A percentile compares a stretch with the other conserved stretches of the same genome.
Conservation (phyloP, 1,140 invertebrate genomes). For the Meloidogyne chitwoodi region DNA sequence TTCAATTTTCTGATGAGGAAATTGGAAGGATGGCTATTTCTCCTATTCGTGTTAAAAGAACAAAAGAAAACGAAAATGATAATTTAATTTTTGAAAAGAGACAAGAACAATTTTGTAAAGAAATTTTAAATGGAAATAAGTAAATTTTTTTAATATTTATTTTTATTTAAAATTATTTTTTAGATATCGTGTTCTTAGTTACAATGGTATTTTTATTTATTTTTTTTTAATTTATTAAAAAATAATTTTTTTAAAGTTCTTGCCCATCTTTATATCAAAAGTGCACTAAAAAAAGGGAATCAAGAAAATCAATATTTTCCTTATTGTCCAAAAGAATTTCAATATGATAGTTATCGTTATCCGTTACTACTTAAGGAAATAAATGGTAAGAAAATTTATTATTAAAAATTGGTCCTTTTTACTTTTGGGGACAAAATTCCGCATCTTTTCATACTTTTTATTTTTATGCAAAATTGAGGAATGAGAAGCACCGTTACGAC, state of each 20-base stretch:
- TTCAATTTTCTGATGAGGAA: constrained; percentile 9
- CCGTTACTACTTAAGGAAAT: constrained; percentile 23
- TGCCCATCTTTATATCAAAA: constrained; percentile 28
- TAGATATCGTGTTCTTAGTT: constrained; percentile 4
- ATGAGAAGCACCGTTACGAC: too few species aligned
- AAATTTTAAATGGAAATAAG: background rate
- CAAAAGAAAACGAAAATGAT: background rate
- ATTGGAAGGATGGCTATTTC: background rate
- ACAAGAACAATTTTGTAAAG: constrained; percentile 6
- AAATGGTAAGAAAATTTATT: constrained; percentile 16
- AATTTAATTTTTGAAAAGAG: constrained; percentile 15
- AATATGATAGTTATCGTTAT: constrained; percentile 18
- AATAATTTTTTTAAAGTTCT: constrained; percentile 10
- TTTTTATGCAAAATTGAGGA: too few species aligned
- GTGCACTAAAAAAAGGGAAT: background rate
- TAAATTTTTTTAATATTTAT: background rate
- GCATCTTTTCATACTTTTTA: too few species aligned
- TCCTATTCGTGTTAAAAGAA: background rate
- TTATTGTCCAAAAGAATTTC: constrained; percentile 24
- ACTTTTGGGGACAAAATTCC: too few species aligned
- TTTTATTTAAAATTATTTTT: background rate
- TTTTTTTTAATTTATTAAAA: background rate
- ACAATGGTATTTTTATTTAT: constrained; percentile 3
- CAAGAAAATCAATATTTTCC: constrained; percentile 27
- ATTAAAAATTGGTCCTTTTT: too few species aligned